Evolutionary conservation across 2,113 vertebrate genomes (phyloP).

Genomic region (Grantiella picta): DNA sequence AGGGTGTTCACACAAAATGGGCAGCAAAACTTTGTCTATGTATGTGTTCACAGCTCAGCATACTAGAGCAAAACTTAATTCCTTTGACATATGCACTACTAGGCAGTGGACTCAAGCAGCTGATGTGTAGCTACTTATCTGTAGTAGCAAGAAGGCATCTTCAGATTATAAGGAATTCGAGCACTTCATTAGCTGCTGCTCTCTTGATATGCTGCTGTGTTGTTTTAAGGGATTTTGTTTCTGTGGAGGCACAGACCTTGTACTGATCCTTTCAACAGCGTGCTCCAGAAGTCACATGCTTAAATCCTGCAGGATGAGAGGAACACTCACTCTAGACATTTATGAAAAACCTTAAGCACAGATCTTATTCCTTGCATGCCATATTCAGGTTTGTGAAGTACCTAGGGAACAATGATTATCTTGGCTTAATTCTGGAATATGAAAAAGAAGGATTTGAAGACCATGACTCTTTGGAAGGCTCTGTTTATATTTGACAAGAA

Average conservation of each 20-base stretch:
- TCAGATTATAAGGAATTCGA: background rate
- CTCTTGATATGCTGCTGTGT: background rate
- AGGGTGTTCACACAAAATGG: background rate
- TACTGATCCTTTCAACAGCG: background rate
- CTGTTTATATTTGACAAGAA: background rate
- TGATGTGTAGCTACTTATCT: background rate
- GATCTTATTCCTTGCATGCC: background rate
- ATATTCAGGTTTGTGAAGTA: background rate
- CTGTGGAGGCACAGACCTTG: background rate
- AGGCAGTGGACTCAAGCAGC: background rate
- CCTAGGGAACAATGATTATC: background rate
- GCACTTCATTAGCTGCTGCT: background rate
- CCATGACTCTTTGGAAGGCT: background rate
- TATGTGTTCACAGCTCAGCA: background rate
- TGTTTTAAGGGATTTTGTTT: background rate
- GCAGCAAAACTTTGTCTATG: background rate
- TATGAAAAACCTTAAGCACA: background rate
- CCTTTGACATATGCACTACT: background rate
- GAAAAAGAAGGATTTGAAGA: background rate
- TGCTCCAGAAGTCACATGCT: background rate
- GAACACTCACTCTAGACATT: background rate
- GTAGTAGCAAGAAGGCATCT: background rate
- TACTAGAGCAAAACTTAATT: background rate
- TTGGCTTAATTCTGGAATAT: background rate
- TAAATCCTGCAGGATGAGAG: fast-evolving